phyloP scores from a whole-genome alignment of 2,797 vertebrate genomes.

The Smutsia gigantea region DNA sequence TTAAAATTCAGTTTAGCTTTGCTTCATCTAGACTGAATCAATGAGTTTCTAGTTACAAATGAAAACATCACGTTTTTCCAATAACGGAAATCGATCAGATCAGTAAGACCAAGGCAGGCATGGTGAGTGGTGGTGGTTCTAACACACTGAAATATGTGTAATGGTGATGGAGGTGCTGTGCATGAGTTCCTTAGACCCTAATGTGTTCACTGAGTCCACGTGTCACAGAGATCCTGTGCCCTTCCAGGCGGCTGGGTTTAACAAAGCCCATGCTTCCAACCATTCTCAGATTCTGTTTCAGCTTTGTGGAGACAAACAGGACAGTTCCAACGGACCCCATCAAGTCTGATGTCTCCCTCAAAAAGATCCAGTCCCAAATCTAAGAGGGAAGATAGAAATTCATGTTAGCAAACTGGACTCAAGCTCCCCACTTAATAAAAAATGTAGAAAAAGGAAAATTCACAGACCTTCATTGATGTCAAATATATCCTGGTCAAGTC shows the following conservation, averaged over 20 bases:
- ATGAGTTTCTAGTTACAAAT: constrained; percentile 15
- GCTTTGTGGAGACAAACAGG: neutral
- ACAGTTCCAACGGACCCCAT: constrained; percentile 85
- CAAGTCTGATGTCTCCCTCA: constrained; percentile 93
- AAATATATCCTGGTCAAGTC: constrained; percentile 92
- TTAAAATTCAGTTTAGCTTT: constrained; percentile 49
- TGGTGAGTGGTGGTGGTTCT: neutral
- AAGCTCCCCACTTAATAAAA: neutral
- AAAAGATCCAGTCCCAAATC: constrained; percentile 91
- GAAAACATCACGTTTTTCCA: neutral
- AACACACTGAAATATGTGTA: constrained; percentile 23
- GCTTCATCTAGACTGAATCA: constrained; percentile 9
- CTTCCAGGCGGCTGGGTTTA: neutral
- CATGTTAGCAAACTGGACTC: constrained; percentile 48
- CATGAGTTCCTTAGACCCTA: neutral
- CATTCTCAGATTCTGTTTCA: constrained; percentile 24
- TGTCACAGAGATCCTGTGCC: neutral
- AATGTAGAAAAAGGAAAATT: neutral
- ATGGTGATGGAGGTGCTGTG: neutral
- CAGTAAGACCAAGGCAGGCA: neutral
- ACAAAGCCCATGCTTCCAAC: neutral
- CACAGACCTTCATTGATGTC: constrained; percentile 95
- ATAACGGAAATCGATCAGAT: neutral
- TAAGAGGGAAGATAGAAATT: constrained; percentile 78
- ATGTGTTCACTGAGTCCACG: neutral